Evolutionary conservation across 2,888 invertebrate species (phyloP).

Genomic region (Drosophila kanekoi): DNA sequence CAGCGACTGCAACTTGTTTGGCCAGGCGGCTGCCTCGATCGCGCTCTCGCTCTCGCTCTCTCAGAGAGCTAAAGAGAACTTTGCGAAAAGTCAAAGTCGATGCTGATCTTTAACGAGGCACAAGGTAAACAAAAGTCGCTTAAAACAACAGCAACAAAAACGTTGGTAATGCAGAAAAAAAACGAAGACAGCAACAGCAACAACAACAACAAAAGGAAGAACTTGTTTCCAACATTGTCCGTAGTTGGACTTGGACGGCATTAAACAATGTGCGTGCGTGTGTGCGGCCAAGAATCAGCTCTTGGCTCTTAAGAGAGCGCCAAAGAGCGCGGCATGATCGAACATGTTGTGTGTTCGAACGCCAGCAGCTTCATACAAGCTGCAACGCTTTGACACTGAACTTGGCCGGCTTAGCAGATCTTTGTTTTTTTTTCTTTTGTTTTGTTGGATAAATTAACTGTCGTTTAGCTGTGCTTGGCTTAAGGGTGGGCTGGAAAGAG

Average conservation of each 20-base stretch:
- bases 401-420: conserved; percentile 44
- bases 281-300: conserved; percentile 20
- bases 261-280: conserved; percentile 29
- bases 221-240: conserved; percentile 73
- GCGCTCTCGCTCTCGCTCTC: conserved; percentile 2
- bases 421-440: too few relatives aligned
- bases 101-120: conserved; percentile 69
- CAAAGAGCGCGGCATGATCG: conserved; percentile 34
- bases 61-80: conserved; percentile 21
- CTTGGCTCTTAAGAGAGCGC: conserved; percentile 45
- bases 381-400: conserved; percentile 68
- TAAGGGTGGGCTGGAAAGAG: background rate
- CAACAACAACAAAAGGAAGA: conserved; percentile 50
- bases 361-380: conserved; percentile 16
- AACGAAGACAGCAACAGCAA: conserved; percentile 16
- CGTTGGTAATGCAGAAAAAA: conserved; percentile 35
- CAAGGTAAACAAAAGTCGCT: conserved; percentile 75
- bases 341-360: conserved; percentile 41
- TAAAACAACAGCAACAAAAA: conserved; percentile 45
- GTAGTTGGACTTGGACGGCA: conserved; percentile 60
- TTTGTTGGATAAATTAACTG: conserved; percentile 20
- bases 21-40: conserved; percentile 26
- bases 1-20: conserved; percentile 71
- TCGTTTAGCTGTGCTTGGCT: background rate
- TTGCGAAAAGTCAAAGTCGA: conserved; percentile 34